phyloP scores from a whole-genome alignment of 2,797 vertebrate species.

The Aplochiton taeniatus region DNA sequence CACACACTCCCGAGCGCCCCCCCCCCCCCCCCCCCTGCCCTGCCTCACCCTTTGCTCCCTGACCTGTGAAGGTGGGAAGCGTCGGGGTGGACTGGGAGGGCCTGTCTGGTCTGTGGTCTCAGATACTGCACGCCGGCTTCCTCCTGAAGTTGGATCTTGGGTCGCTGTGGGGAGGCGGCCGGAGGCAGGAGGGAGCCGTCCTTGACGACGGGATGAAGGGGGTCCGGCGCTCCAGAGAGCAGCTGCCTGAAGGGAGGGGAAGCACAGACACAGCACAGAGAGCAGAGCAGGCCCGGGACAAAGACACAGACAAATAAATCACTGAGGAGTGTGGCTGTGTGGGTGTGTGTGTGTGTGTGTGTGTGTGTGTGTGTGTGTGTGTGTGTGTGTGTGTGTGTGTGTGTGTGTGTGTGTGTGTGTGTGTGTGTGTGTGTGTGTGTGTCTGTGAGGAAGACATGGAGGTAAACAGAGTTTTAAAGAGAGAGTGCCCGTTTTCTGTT shows the following conservation, averaged over 20 bases:
- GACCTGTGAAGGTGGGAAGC: conserved; percentile 52
- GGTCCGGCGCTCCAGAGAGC: conserved; percentile 13
- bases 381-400: conserved; percentile 2
- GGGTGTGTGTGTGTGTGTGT: conserved; percentile 28
- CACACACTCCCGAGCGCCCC: not conserved
- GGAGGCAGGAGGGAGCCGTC: conserved; percentile 21
- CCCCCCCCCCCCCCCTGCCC: not conserved
- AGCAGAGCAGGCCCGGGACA: conserved; percentile 37
- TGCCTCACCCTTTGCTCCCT: conserved; percentile 62
- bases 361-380: conserved; percentile 5
- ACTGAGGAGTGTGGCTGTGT: conserved; percentile 27
- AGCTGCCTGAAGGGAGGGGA: conserved; percentile 42
- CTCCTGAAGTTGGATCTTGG: too few species aligned
- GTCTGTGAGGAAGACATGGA: conserved; percentile 22
- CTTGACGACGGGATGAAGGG: conserved; percentile 22
- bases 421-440: conserved; percentile 24
- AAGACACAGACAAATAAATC: conserved; percentile 47
- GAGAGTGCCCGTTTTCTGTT: not conserved
- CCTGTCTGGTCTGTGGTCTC: not conserved
- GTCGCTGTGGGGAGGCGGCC: not conserved
- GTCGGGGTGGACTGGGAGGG: not conserved
- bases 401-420: conserved; percentile 15
- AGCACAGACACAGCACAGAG: conserved; percentile 53
- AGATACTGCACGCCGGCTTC: not conserved
- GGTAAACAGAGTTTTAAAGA: not conserved